A percentile compares a stretch with the other conserved stretches of the same genome.
phyloP scores from a whole-genome alignment of 2,888 invertebrate species.

The Agrotis puta region DNA sequence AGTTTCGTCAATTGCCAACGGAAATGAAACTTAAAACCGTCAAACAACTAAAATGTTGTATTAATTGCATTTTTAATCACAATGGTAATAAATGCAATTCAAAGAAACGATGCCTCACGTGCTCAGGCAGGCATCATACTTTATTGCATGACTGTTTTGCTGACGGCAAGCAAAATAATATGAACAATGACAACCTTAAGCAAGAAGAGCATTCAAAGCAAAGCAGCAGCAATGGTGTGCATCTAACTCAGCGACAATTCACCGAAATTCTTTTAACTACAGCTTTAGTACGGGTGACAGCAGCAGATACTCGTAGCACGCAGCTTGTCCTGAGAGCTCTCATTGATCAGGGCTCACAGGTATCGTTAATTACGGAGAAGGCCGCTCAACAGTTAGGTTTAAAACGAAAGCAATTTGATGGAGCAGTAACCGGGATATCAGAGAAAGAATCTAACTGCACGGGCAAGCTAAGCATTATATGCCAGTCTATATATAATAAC shows the following conservation, averaged over 20 bases:
- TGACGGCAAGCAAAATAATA: neutral
- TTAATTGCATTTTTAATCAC: neutral
- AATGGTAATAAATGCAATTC: slow-evolving; percentile 2
- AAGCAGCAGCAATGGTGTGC: neutral
- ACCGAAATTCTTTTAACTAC: neutral
- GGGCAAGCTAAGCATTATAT: slow-evolving; percentile 4
- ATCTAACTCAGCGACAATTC: neutral
- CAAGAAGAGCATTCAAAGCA: slow-evolving; percentile 1
- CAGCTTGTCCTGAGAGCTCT: slow-evolving; percentile 5
- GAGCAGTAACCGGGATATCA: neutral
- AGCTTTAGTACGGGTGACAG: neutral
- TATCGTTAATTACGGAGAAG: slow-evolving; percentile 1
- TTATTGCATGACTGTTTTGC: slow-evolving; percentile 1
- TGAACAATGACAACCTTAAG: no score
- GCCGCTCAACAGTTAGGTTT: neutral
- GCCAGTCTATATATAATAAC: neutral
- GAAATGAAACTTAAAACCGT: slow-evolving; percentile 4
- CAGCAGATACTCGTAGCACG: no score
- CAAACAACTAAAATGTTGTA: slow-evolving; percentile 1
- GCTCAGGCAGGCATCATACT: neutral
- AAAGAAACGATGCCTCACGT: no score
- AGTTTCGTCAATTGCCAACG: neutral
- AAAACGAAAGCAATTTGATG: slow-evolving; percentile 7
- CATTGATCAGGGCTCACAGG: slow-evolving; percentile 12
- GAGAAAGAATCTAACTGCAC: slow-evolving; percentile 1